Base-by-base conservation (phyloP, 1,140 invertebrate genomes). In the Drosophila tani region DNA sequence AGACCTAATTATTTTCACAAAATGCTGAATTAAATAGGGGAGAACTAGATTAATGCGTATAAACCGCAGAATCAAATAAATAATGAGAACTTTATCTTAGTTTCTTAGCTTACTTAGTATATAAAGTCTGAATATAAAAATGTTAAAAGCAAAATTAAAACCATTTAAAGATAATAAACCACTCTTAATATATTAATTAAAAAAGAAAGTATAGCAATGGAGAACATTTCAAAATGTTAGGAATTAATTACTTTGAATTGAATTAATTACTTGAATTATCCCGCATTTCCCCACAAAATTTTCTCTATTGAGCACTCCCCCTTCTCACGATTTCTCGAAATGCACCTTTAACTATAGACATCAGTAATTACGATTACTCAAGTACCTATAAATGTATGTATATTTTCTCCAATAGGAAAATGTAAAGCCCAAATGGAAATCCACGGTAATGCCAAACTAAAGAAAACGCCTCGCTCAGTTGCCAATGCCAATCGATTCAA, bases 361-460 rank as follows among this genome's bases (percentile, higher is more conserved):
- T 9, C 35, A 51, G 58, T 60, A 29, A 47, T 59, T 38, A 46
- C 55, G 38, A 45, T 59, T 53, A 41, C 55, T 60, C n/a, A 53
- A 73, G 50, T 63, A 62, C 60, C 62, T 76, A 45, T 76, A 50
- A 63, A 58, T 71, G 29, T 71, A 59, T 87, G 40, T 86, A 74
- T 87, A 55, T 79, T 88, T 71, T 87, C 77, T 81, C 71, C 58
- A 82, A 76, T 92, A 92, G 91, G 91, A 92, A 80, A 91, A 71
- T 82, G 79, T 85, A 67, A 92, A 92, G 43, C 70, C 91, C 73
- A 92, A 90, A 86, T 92, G 91, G 91, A 92, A 92, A 82, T 87
- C 91, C 73, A 92, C 91, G 91, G 91, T 92, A 92, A 92, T 78
- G 27, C 47, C 40, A 63, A 70, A 49, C 66, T 77, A 65, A 64